Evolutionary conservation across 2,888 invertebrate genomes (phyloP), one percentile per base, ranked within the genome.

Genomic region (Philonicus albiceps): DNA sequence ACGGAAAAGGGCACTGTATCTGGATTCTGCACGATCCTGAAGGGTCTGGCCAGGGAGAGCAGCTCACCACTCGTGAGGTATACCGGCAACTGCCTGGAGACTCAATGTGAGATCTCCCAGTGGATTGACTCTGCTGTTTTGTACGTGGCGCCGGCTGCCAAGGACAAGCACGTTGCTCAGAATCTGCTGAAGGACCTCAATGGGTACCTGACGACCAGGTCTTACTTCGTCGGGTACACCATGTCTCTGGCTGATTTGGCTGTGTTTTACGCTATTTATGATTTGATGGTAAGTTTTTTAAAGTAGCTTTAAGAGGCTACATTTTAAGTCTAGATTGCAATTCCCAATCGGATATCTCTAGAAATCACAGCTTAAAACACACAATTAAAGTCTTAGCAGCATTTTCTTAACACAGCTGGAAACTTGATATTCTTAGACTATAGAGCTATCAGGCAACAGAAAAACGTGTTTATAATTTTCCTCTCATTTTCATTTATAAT

Each of bases 231-330:
- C 30, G 94, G 94, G 0, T 92, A 94, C 87, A 92, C 90, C 64
- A 90, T 93, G 87, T 95, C 95, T 0, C 92, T 96, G 64, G 94
- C 96, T 8, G 96, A 96, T 91, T 92, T 96, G 87, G 94, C 95
- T 34, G 92, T 95, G 11, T 96, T 95, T 90, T 95, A 96, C 92
- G 93, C 94, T 7, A 91, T 96, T 81, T 93, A 94, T 90, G 93
- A 94, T 89, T 91, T 95, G 89, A 93, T 96, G 94, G 96, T 96
- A 93, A 94, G 93, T 90, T 22, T 22, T 78, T 64, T 3, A 16
- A 31, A 5, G 31, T 31, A 31, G 31, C 31, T 31, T 5, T 5
- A 2, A 31, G n/a, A n/a, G n/a, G n/a, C n/a, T n/a, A n/a, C n/a
- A n/a, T n/a, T n/a, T n/a, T n/a, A n/a, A n/a, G n/a, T n/a, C n/a